phyloP scores from a whole-genome alignment of 1,140 invertebrate species.

The Drusus annulatus region DNA sequence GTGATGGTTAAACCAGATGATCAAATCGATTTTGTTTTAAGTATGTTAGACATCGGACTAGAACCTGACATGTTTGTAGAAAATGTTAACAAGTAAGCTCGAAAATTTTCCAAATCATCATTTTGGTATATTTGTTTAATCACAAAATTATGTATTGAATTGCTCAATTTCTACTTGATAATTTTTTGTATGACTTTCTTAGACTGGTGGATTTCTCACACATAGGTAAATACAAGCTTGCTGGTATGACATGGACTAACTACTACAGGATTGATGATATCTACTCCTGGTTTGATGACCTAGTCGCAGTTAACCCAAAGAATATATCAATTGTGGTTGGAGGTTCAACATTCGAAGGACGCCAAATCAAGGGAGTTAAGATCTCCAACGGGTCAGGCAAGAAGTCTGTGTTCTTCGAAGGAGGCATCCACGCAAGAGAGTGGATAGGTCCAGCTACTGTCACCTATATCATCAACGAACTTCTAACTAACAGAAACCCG shows the following conservation, averaged over 20 bases:
- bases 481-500: constrained; percentile 70
- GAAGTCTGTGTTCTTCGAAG: constrained; percentile 72
- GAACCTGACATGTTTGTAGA: constrained; percentile 61
- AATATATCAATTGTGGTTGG: constrained; percentile 68
- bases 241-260: constrained; percentile 65
- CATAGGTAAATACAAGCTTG: background rate
- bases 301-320: constrained; percentile 64
- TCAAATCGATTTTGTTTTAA: constrained; percentile 56
- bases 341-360: constrained; percentile 74
- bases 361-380: constrained; percentile 76
- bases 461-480: constrained; percentile 78
- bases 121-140: too few relatives aligned
- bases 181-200: too few relatives aligned
- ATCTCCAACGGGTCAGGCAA: constrained; percentile 67
- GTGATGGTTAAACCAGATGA: constrained; percentile 63
- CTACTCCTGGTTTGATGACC: constrained; percentile 67
- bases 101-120: too few relatives aligned
- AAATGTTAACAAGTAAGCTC: constrained; percentile 62
- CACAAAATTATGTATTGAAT: too few relatives aligned
- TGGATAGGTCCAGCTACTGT: constrained; percentile 83
- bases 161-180: too few relatives aligned
- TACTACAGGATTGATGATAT: constrained; percentile 69
- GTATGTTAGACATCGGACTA: constrained; percentile 50
- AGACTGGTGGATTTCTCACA: too few relatives aligned
- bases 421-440: constrained; percentile 83